Evolutionary conservation across 2,113 vertebrate species (phyloP), one percentile per base, ranked within the genome.

Genomic region (Sander lucioperca): DNA sequence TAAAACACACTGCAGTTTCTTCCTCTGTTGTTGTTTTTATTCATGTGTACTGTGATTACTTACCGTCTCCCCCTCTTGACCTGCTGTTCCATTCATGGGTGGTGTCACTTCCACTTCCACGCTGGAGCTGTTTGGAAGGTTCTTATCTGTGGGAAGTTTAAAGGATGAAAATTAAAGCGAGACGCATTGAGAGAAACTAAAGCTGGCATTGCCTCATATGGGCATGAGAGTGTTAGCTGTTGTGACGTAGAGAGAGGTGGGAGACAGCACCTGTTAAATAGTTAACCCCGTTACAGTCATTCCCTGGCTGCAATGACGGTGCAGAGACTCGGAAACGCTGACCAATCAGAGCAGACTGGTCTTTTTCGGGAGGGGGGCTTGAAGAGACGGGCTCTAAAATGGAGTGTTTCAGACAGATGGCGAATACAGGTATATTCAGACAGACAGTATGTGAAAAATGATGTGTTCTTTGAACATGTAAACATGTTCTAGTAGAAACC

Each of bases 51-150:
- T 90, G 76, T 3, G 86, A 85, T 53, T 84, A 94, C 97, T 95
- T 87, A 97, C 96, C 7, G 97, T 84, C 68, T 95, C 96, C 64
- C 97, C 98, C 48, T 98, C 99, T 81, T 97, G 97, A 5, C 97
- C 94, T 7, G 96, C 96, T 54, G 95, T 96, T 0, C 96, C 96
- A 10, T 99, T 98, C 88, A 96, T 97, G 0, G 98, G 96, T 48
- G 97, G 97, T 11, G 97, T 97, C 87, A 98, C 96, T 91, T 98
- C 98, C 86, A 98, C 97, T 89, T 99, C 97, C 21, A 97, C 97
- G 86, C 96, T 98, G 50, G 97, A 96, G 94, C 95, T 97, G 92
- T 97, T 97, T 0, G 97, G 97, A 25, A 97, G 96, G 84, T 97
- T 95, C 93, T 97, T 98, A 82, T 98, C 98, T 97, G 94, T 36